These are phyloP conservation scores for Gadopsis marmoratus DNA, from an alignment of 2,797 vertebrate species.

Conservation along the genomic window DNA sequence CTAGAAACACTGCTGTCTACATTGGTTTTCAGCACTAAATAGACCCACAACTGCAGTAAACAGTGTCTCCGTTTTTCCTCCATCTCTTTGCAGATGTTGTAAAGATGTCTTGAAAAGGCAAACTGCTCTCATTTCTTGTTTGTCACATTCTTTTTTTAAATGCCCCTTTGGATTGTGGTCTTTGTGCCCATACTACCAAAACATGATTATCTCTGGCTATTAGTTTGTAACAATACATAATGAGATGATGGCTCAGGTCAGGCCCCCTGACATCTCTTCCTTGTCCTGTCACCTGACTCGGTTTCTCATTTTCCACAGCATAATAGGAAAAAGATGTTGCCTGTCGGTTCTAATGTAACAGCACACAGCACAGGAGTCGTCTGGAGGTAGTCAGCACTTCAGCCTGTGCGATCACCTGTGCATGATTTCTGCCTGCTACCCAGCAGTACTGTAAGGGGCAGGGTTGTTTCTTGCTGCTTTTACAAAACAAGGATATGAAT, in stretches of 20 bases:
- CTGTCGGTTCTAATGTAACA: slow-evolving; percentile 55
- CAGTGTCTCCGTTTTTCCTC: background rate
- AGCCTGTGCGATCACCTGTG: slow-evolving; percentile 19
- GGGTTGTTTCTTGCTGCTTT: background rate
- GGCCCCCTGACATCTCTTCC: slow-evolving; percentile 22
- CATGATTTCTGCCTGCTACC: slow-evolving; percentile 17
- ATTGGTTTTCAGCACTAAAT: slow-evolving; percentile 3
- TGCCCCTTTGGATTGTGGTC: slow-evolving; percentile 13
- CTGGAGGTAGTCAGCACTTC: slow-evolving; percentile 47
- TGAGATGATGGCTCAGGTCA: slow-evolving; percentile 24
- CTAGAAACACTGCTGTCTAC: background rate
- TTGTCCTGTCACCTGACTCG: slow-evolving; percentile 22
- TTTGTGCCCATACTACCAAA: slow-evolving; percentile 2
- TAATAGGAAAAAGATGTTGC: slow-evolving; percentile 71
- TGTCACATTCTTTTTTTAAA: background rate
- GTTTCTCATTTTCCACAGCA: slow-evolving; percentile 28
- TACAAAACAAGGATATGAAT: background rate
- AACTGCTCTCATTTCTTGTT: background rate
- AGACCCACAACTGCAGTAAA: slow-evolving; percentile 9
- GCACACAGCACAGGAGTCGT: slow-evolving; percentile 42
- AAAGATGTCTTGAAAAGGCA: background rate
- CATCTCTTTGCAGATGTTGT: slow-evolving; percentile 12
- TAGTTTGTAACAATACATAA: slow-evolving; percentile 30
- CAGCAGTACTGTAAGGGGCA: background rate
- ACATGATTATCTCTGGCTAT: slow-evolving; percentile 16